Evolutionary conservation across 1,140 invertebrate species (phyloP).

Genomic region (Bombus pascuorum): DNA sequence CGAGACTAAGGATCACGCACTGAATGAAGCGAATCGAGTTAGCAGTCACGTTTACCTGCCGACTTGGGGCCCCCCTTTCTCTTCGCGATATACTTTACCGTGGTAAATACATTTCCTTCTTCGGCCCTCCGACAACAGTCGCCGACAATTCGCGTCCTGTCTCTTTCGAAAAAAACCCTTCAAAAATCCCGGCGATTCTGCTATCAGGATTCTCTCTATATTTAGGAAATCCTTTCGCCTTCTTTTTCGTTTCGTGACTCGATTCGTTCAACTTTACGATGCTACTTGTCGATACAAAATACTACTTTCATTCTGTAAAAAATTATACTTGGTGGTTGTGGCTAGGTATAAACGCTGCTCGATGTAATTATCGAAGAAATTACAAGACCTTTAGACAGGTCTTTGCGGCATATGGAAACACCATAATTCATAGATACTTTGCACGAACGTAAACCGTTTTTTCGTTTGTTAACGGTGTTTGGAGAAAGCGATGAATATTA

Average conservation of each 20-base stretch:
- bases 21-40: conserved; percentile 77
- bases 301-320: no score
- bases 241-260: no score
- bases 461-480: conserved; percentile 7
- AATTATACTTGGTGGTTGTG: neutral
- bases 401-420: neutral
- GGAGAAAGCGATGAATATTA: neutral
- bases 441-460: neutral
- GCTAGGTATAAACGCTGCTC: neutral
- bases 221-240: neutral
- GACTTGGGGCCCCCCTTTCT: conserved; percentile 74
- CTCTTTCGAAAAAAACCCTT: neutral
- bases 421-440: neutral
- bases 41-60: conserved; percentile 42
- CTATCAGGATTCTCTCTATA: neutral
- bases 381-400: neutral
- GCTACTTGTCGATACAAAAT: neutral
- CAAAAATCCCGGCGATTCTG: neutral
- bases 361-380: neutral
- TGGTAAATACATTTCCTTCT: conserved; percentile 71
- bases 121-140: conserved; percentile 3
- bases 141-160: neutral
- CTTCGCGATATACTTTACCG: conserved; percentile 63
- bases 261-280: neutral
- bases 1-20: conserved; percentile 75